These are phyloP conservation scores for Sardina pilchardus DNA, from an alignment of 2,113 vertebrate species.

Conservation along the genomic window DNA sequence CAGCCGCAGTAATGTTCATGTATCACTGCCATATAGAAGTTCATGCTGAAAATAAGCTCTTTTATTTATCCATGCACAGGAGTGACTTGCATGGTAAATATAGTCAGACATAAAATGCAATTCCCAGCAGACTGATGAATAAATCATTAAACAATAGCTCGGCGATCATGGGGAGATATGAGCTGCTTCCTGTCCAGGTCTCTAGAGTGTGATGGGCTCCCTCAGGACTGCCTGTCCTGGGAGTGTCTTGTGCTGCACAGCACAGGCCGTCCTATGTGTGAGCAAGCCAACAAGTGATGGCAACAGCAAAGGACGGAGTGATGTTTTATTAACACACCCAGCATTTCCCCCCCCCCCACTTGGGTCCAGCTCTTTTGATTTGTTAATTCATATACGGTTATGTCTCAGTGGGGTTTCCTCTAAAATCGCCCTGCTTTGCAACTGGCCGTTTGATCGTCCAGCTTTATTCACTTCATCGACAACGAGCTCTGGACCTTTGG, in stretches of 20 bases:
- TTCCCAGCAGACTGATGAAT: neutral
- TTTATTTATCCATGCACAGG: neutral
- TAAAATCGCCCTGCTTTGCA: slow-evolving; percentile 13
- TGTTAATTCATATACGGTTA: slow-evolving; percentile 14
- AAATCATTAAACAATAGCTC: slow-evolving; percentile 24
- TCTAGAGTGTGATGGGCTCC: neutral
- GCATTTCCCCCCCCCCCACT: neutral
- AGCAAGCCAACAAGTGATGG: neutral
- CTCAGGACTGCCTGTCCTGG: slow-evolving; percentile 4
- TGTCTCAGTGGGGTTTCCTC: slow-evolving; percentile 29
- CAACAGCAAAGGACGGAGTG: neutral
- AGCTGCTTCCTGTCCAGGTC: neutral
- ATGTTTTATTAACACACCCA: slow-evolving; percentile 35
- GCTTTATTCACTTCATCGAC: slow-evolving; percentile 27
- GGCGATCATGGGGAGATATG: neutral
- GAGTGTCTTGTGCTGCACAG: neutral
- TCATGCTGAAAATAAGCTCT: neutral
- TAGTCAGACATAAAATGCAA: neutral
- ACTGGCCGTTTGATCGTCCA: slow-evolving; percentile 13
- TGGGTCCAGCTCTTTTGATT: slow-evolving; percentile 20
- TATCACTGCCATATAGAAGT: neutral
- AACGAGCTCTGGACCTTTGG: neutral
- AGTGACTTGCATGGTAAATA: neutral
- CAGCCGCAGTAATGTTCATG: neutral
- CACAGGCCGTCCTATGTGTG: neutral